These are phyloP conservation scores for Pollenia labialis DNA, from an alignment of 2,888 invertebrate species.

Conservation along the genomic window DNA sequence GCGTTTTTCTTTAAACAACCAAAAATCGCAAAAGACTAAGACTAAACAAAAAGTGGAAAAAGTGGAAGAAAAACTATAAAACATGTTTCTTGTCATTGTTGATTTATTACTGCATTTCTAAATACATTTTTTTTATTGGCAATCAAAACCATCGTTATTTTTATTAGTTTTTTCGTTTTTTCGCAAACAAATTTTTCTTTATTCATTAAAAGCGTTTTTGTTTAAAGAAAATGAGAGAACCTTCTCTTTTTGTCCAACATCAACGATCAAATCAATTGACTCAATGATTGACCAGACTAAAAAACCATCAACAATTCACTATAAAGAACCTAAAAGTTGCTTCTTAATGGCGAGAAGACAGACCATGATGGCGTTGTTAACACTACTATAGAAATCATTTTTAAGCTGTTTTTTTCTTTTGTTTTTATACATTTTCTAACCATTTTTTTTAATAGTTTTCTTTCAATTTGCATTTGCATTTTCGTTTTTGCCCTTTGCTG, in stretches of 20 bases:
- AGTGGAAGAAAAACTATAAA: constrained; percentile 10
- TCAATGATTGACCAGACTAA: too few relatives aligned
- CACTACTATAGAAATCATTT: too few relatives aligned
- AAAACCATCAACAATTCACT: too few relatives aligned
- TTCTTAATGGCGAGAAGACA: too few relatives aligned
- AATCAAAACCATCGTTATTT: constrained; percentile 7
- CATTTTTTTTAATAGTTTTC: not conserved
- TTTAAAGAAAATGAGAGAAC: too few relatives aligned
- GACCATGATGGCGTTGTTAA: too few relatives aligned
- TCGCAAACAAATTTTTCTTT: not conserved
- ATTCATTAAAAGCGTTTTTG: not conserved
- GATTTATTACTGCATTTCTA: constrained; percentile 57
- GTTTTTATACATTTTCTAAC: constrained; percentile 12
- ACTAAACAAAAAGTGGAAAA: constrained; percentile 9
- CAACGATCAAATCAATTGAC: too few relatives aligned
- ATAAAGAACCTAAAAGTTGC: too few relatives aligned
- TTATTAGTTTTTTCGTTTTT: not conserved
- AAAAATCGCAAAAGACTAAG: not conserved
- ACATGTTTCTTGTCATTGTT: constrained; percentile 63
- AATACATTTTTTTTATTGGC: constrained; percentile 27
- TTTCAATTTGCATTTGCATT: not conserved
- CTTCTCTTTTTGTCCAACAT: too few relatives aligned
- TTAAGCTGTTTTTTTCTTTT: not conserved
- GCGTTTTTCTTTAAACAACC: not conserved
- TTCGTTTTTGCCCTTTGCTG: constrained; percentile 6